Base-by-base conservation (phyloP, 2,888 invertebrate species). In the Hermaeophaga mercurialis region DNA sequence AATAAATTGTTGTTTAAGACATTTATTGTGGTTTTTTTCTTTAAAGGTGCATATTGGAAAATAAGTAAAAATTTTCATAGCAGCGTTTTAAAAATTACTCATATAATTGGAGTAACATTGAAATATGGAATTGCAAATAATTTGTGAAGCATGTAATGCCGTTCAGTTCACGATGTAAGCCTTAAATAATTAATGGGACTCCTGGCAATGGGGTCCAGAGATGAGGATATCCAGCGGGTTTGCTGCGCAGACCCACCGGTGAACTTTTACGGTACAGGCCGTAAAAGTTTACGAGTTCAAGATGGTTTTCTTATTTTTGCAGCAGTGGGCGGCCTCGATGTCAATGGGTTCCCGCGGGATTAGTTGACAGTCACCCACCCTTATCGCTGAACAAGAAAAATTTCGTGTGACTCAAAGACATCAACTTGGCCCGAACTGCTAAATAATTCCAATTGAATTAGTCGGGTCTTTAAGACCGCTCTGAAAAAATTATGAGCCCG, bases 231-330 rank as follows among this genome's bases (percentile, higher is more conserved):
- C 19, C 26, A 11, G 6, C 12, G 12, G 24, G 24, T 12, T 5
- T 24, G 43, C 14, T 8, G 43, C 43, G 41, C 33, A 36, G 57
- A 18, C 39, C 26, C 54, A 41, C 15, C 24, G 54, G 44, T 44
- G 53, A 48, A 57, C 48, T 57, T 57, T 57, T 57, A 57, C 53
- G 48, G 44, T 44, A 43, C 43, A 33, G 34, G 18, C 45, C 58
- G 54, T 58, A 58, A 58, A 58, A 58, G 24, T 58, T 54, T 54
- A 58, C 54, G 54, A 54, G 34, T 48, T 12, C 43, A 11, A 11
- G 43, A 43, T 43, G 43, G 52, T 43, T 43, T 52, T 52, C 52
- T 52, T 43, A 52, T 52, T 52, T 50, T 34, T 52, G 44, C 43
- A 24, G 52, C 38, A 34, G 43, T 24, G 52, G 52, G 52, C 52